Evolutionary conservation across 2,113 vertebrate species (phyloP), one percentile per base, ranked within the genome.

Genomic region (Scalopus aquaticus): DNA sequence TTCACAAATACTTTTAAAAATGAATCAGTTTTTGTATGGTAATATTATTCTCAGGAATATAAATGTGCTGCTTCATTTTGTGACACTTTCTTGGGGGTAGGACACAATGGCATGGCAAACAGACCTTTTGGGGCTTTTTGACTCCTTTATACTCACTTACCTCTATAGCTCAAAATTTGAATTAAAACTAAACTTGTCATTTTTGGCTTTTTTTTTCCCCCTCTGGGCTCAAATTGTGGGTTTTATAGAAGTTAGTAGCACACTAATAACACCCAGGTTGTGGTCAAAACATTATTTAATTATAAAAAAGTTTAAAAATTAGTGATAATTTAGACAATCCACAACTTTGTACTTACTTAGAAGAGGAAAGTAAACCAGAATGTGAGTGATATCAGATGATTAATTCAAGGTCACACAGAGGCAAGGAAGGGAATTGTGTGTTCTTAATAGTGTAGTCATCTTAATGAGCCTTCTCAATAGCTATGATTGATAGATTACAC

Each of bases 1-100:
- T 88, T 96, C 88, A 96, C 64, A 94, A 95, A 92, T 96, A 94
- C 58, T 93, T n/a, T 91, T 86, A 24, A 86, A 92, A 94, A 94
- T 93, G 65, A n/a, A 93, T 95, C 39, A 12, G 60, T 88, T 96
- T 95, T 96, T 91, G 73, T 92, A 93, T 44, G 42, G 69, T 96
- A 97, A 94, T 96, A 62, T 90, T 94, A 72, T 97, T 95, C 84
- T 90, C n/a, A 77, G 73, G 95, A 95, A 96, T 96, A 76, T 73
- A 95, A 97, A 95, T 90, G 79, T 78, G 62, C 92, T 93, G 72
- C 37, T 93, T 96, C 64, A 44, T 93, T 96, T 94, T 32, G 0
- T 95, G 84, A 93, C 87, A 90, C 83, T 96, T 96, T 95, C 85
- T 93, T 70, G 42, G 44, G 84, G 96, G 28, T 51, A 74, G 39